phyloP scores from a whole-genome alignment of 1,140 invertebrate species.

The Lepeophtheirus salmonis region DNA sequence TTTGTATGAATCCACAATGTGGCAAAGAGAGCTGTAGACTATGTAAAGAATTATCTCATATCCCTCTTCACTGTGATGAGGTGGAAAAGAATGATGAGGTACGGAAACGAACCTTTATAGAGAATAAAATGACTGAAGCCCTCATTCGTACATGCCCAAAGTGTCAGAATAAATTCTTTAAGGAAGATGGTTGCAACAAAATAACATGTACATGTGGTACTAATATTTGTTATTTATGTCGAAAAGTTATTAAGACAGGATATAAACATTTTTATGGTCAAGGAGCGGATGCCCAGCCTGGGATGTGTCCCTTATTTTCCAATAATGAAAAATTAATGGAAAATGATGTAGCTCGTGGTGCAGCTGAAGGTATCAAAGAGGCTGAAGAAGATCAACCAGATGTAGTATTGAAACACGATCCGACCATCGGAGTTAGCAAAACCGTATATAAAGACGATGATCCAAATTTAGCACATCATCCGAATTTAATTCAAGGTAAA shows the following conservation, averaged over 20 bases:
- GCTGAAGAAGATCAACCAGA: slow-evolving; percentile 1
- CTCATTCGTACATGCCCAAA: slow-evolving; percentile 30
- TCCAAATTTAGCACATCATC: background rate
- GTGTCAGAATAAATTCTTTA: slow-evolving; percentile 31
- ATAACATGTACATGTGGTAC: slow-evolving; percentile 47
- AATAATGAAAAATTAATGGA: slow-evolving; percentile 5
- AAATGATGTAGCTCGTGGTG: slow-evolving; percentile 10
- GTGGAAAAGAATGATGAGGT: slow-evolving; percentile 36
- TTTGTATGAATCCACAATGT: slow-evolving; percentile 42
- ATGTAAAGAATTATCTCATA: slow-evolving; percentile 35
- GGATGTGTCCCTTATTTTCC: slow-evolving; percentile 6
- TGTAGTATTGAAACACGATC: slow-evolving; percentile 7
- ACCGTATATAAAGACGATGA: background rate
- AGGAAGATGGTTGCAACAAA: slow-evolving; percentile 46
- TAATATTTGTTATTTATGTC: slow-evolving; percentile 46
- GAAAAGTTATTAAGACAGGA: slow-evolving; percentile 29
- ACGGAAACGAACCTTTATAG: slow-evolving; percentile 36
- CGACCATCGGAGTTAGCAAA: background rate
- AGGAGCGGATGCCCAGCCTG: background rate
- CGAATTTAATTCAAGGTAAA: background rate
- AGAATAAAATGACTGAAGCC: slow-evolving; percentile 44
- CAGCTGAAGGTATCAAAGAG: background rate
- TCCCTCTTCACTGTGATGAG: slow-evolving; percentile 41
- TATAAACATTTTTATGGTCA: slow-evolving; percentile 15
- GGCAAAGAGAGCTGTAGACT: slow-evolving; percentile 42